A percentile compares a stretch with the other conserved stretches of the same genome.
These are phyloP conservation scores for Channallabes apus DNA, from an alignment of 2,797 vertebrate genomes.

Conservation along the genomic window DNA sequence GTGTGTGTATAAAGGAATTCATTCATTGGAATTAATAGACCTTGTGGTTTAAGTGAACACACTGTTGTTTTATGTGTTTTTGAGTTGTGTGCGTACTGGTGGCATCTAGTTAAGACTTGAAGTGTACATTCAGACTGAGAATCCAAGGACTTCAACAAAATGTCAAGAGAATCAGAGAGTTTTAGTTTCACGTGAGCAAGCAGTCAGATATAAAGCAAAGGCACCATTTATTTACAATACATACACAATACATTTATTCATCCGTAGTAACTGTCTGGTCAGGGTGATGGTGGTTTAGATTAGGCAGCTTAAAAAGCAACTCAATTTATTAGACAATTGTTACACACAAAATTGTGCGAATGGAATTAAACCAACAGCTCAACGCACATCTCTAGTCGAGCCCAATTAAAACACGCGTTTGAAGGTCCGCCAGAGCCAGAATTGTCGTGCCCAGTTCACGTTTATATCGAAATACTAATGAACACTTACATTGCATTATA, in stretches of 20 bases:
- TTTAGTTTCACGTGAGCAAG: not conserved
- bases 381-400: not conserved
- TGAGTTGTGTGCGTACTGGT: not conserved
- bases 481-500: not conserved
- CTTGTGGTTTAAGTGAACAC: not conserved
- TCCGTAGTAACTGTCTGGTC: not conserved
- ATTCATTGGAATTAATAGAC: not conserved
- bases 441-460: not conserved
- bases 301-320: not conserved
- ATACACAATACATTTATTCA: not conserved
- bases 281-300: not conserved
- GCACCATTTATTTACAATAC: not conserved
- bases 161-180: too few relatives aligned
- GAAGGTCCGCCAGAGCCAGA: not conserved
- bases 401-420: not conserved
- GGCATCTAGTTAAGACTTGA: not conserved
- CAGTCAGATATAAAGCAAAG: not conserved
- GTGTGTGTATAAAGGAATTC: not conserved
- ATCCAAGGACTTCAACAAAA: not conserved
- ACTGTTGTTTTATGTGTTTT: not conserved
- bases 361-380: not conserved
- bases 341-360: not conserved
- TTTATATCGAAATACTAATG: not conserved
- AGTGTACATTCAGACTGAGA: not conserved
- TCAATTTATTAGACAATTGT: too few relatives aligned